Conservation (phyloP, 2,113 vertebrate genomes). For the Tychaedon coryphoeus region DNA sequence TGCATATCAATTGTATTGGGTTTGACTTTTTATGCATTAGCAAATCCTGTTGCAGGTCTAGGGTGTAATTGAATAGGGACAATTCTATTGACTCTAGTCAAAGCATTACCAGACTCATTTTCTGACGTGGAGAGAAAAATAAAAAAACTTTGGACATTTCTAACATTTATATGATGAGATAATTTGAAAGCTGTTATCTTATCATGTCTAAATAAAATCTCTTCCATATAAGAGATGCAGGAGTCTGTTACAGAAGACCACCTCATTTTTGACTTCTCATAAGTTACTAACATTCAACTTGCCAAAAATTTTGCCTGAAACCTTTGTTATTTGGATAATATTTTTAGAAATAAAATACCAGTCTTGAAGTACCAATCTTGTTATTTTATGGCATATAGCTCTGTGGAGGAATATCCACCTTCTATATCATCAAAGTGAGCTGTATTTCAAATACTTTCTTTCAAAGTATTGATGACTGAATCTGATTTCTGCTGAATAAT, state of each 20-base stretch:
- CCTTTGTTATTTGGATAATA: background rate
- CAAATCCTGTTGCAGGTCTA: background rate
- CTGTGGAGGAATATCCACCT: background rate
- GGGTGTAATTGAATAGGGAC: background rate
- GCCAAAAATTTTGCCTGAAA: background rate
- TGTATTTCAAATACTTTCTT: too few relatives aligned
- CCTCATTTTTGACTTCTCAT: background rate
- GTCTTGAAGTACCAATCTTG: background rate
- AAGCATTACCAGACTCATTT: background rate
- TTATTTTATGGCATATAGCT: background rate
- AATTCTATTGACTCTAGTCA: background rate
- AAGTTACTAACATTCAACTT: background rate
- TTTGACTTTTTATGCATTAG: background rate
- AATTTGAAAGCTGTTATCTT: background rate
- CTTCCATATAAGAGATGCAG: background rate
- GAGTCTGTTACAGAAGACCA: background rate
- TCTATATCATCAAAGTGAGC: background rate
- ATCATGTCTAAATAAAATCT: background rate
- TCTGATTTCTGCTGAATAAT: background rate
- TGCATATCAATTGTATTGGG: background rate
- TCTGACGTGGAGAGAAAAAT: background rate
- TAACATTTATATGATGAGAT: background rate
- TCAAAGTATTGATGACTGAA: background rate
- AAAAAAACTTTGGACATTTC: background rate
- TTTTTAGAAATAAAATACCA: background rate